Evolutionary conservation across 2,113 vertebrate genomes (phyloP), one percentile per base, ranked within the genome.

Genomic region (Murina feae): DNA sequence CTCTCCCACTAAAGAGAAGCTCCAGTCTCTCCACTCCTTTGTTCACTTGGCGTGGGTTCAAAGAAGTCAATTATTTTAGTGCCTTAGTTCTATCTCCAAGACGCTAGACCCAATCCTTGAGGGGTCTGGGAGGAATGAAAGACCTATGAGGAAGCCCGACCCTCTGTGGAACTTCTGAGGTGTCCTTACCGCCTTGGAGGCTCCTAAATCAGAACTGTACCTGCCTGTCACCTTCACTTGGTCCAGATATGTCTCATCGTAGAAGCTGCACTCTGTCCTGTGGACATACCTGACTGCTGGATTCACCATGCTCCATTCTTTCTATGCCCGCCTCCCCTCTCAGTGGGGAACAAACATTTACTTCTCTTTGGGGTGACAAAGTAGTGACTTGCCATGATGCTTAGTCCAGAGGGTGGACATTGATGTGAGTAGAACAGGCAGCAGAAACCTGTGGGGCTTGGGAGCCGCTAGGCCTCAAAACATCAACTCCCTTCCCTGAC

Each of bases 41-140:
- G 74, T 75, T 53, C 80, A 30, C 44, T 44, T n/a, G 69, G 81
- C 68, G 65, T 69, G 55, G 93, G n/a, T 55, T 82, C 94, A 44
- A 23, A 89, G 60, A 76, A 89, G 44, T 80, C 9, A 93, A 68
- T 76, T 28, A 93, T 72, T 91, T 85, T 20, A 63, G 60, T 28
- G 84, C 49, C 81, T 93, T 14, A 23, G 47, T 72, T 47, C 79
- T 65, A 47, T 81, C 69, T 69, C 37, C 55, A 66, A 80, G 84
- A 92, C 0, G 6, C 69, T 74, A 86, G 84, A 72, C 35, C 32
- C 55, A 81, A 23, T 11, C 42, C 2, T 17, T 35, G 23, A n/a
- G 4, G 14, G 32, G 16, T 6, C 13, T 8, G 8, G 0, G 35
- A 10, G 23, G 1, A 81, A 39, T 63, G 65, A 79, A 58, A 79